Percentiles rank a stretch among this genome's conserved stretches.
Conservation (phyloP, 2,888 invertebrate species). For the Chrysolina haemoptera region DNA sequence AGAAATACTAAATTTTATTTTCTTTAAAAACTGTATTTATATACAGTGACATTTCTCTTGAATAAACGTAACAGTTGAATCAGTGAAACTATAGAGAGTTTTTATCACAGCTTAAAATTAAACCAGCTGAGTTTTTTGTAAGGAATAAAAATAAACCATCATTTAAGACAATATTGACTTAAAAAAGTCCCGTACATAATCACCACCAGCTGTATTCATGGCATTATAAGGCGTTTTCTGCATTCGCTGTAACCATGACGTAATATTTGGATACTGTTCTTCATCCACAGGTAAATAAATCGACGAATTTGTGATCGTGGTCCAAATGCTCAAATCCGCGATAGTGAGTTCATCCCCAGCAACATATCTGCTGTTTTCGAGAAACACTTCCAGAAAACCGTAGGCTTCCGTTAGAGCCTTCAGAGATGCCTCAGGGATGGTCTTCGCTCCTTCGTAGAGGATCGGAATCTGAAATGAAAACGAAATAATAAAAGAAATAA, state of each 20-base stretch:
- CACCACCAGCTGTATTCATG: background rate
- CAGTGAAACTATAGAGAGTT: too few species aligned
- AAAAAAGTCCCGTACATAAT: background rate
- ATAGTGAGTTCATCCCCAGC: conserved; percentile 38
- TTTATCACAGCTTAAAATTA: too few species aligned
- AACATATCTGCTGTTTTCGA: conserved; percentile 24
- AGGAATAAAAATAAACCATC: too few species aligned
- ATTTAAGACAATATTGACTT: conserved; percentile 11
- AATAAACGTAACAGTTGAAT: too few species aligned
- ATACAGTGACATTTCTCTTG: too few species aligned
- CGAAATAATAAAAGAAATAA: too few species aligned
- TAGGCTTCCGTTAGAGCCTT: conserved; percentile 1
- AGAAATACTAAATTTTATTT: too few species aligned
- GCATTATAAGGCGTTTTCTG: conserved; percentile 27
- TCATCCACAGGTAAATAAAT: conserved; percentile 32
- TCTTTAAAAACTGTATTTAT: too few species aligned
- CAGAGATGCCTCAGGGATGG: background rate
- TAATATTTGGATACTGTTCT: conserved; percentile 40
- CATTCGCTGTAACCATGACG: conserved; percentile 41
- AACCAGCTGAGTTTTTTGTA: too few species aligned
- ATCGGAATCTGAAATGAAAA: conserved; percentile 47
- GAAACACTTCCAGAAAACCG: conserved; percentile 22
- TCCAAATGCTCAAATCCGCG: conserved; percentile 43
- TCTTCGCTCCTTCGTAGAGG: background rate
- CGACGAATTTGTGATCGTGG: conserved; percentile 32